These are phyloP conservation scores for Plutella xylostella DNA, from an alignment of 2,888 invertebrate species.

Conservation along the genomic window DNA sequence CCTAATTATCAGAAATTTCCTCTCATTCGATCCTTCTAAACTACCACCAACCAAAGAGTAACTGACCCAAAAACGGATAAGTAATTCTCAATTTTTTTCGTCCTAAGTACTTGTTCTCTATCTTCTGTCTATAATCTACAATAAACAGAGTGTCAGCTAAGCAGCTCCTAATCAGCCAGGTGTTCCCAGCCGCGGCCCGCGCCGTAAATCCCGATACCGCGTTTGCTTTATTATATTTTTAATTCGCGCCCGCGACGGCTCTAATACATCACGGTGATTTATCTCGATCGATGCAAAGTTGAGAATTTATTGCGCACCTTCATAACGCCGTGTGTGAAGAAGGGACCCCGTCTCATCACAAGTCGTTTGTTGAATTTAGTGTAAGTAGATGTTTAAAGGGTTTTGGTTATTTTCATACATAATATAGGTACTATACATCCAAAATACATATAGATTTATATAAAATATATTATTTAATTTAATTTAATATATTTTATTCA, in stretches of 20 bases:
- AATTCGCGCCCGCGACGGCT: slow-evolving; percentile 29
- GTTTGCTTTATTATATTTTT: slow-evolving; percentile 33
- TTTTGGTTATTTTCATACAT: too few relatives aligned
- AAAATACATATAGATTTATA: not conserved
- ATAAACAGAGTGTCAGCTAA: too few relatives aligned
- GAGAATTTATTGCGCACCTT: slow-evolving; percentile 29
- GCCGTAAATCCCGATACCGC: slow-evolving; percentile 14
- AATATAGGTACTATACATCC: not conserved
- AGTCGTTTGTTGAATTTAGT: too few relatives aligned
- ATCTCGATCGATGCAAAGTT: slow-evolving; percentile 34
- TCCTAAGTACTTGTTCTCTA: too few relatives aligned
- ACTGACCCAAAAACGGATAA: too few relatives aligned
- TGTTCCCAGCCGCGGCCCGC: slow-evolving; percentile 7
- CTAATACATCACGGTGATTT: slow-evolving; percentile 43
- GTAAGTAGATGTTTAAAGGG: too few relatives aligned
- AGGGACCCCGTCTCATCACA: too few relatives aligned
- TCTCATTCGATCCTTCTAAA: too few relatives aligned
- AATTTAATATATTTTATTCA: slow-evolving; percentile 12
- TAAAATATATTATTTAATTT: slow-evolving; percentile 43
- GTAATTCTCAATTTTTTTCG: too few relatives aligned
- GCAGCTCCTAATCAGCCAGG: slow-evolving; percentile 10
- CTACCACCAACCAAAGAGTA: too few relatives aligned
- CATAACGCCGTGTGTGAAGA: not conserved
- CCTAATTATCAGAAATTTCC: too few relatives aligned
- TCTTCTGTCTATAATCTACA: too few relatives aligned